Conservation (phyloP, 2,888 invertebrate species). For the Scaptomyza tumidula region DNA sequence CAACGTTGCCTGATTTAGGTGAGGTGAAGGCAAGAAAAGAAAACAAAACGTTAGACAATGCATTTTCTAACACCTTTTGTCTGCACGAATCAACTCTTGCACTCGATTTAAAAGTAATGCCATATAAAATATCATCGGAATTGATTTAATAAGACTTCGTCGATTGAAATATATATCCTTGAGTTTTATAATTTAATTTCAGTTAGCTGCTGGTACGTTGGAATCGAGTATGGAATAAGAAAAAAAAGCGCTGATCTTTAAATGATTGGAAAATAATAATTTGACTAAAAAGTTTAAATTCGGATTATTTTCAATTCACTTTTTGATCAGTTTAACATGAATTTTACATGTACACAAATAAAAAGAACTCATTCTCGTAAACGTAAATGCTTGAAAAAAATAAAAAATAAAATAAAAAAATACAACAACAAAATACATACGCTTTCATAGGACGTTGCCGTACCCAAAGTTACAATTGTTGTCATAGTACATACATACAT, state of each 20-base stretch:
- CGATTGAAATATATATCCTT: background rate
- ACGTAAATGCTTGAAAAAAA: slow-evolving; percentile 5
- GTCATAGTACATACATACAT: slow-evolving; percentile 8
- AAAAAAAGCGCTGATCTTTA: too few relatives aligned
- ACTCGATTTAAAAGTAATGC: background rate
- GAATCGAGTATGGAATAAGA: too few relatives aligned
- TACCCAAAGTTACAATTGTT: slow-evolving; percentile 46
- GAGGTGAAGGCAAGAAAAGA: slow-evolving; percentile 5
- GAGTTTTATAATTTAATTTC: background rate
- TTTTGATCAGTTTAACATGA: background rate
- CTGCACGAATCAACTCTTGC: background rate
- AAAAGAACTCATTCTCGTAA: background rate
- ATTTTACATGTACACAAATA: background rate
- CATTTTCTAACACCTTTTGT: background rate
- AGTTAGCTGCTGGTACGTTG: background rate
- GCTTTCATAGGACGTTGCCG: slow-evolving; percentile 13
- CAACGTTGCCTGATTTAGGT: slow-evolving; percentile 11
- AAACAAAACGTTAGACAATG: slow-evolving; percentile 10
- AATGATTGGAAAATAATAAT: slow-evolving; percentile 1
- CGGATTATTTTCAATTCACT: background rate
- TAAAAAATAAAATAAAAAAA: background rate
- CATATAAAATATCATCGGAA: background rate
- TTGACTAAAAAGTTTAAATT: background rate
- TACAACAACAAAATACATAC: background rate
- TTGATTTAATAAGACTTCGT: background rate